Base-by-base conservation (phyloP, 2,113 vertebrate genomes). In the Onychostoma macrolepis region DNA sequence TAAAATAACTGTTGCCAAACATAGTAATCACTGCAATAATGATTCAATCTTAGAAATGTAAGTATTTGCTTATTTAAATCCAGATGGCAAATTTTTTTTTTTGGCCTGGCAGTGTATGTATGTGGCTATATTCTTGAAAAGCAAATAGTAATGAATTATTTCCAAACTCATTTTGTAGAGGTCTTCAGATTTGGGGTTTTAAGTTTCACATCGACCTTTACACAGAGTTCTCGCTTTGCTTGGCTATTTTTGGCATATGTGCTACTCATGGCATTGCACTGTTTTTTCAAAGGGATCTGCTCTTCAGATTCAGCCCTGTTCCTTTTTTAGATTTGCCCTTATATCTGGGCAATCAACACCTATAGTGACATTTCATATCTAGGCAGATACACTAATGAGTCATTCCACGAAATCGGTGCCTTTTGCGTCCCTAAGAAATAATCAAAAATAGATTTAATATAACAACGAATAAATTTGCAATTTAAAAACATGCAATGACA, bases 181-280 rank as follows among this genome's bases (percentile, higher is more conserved):
- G 53, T 69, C 38, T 74, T 83, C 77, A 65, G 28, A 58, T 83
- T 85, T 24, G 6, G 38, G 53, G 79, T 78, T 65, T 88, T 65
- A 36, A 87, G 84, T 87, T 90, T 87, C 65, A 76, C 24, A n/a
- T 78, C 74, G 92, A 94, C 93, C 96, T 96, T 96, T 96, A 75
- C 58, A 87, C 93, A 93, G 91, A 86, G 85, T 92, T 87, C 89
- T 90, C 90, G 93, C 91, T 87, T 76, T 92, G 92, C 86, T 90
- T 90, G 86, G 79, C 91, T 91, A 96, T 95, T 95, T 95, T 91
- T 90, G 93, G 93, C 88, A 8, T 65, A 38, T 80, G 85, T 81
- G 80, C 83, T 65, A 26, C 80, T 85, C 72, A 41, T 78, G 90
- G 88, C 85, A 82, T 91, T 90, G 91, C 91, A 92, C 91, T 87